Percentiles rank a stretch among this genome's conserved stretches.
These are phyloP conservation scores for Echiichthys vipera DNA, from an alignment of 2,797 vertebrate species.

Conservation along the genomic window DNA sequence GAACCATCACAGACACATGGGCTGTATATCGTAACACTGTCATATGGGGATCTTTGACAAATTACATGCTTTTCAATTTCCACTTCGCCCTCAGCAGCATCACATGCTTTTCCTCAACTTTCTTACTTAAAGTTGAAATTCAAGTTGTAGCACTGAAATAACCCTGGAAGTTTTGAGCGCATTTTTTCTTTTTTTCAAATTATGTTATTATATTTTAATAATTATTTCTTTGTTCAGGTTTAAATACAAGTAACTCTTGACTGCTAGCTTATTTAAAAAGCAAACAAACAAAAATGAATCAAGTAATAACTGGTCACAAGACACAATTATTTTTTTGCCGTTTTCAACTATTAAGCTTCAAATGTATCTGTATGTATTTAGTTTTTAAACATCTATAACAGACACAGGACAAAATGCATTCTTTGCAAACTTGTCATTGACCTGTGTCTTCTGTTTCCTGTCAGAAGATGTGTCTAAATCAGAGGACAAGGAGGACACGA, in stretches of 20 bases:
- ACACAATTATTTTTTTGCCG: neutral
- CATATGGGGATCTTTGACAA: neutral
- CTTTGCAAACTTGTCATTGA: neutral
- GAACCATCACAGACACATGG: neutral
- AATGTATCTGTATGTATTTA: neutral
- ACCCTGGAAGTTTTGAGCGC: neutral
- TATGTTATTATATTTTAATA: too few relatives aligned
- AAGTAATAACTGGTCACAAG: too few relatives aligned
- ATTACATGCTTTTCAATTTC: constrained; percentile 14
- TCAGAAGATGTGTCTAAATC: constrained; percentile 84
- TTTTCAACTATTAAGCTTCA: neutral
- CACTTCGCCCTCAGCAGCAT: neutral
- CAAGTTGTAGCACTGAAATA: neutral
- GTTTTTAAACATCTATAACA: neutral
- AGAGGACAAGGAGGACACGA: constrained; percentile 86
- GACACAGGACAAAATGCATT: neutral
- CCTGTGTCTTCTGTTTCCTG: constrained; percentile 13
- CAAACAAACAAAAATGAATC: neutral
- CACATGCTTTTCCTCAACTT: neutral
- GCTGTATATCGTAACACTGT: neutral
- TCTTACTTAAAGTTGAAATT: neutral
- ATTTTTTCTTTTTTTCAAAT: neutral
- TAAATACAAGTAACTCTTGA: neutral
- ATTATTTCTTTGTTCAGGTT: neutral
- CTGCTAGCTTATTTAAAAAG: neutral